phyloP scores from a whole-genome alignment of 2,797 vertebrate species.

The Poecilia gillii region DNA sequence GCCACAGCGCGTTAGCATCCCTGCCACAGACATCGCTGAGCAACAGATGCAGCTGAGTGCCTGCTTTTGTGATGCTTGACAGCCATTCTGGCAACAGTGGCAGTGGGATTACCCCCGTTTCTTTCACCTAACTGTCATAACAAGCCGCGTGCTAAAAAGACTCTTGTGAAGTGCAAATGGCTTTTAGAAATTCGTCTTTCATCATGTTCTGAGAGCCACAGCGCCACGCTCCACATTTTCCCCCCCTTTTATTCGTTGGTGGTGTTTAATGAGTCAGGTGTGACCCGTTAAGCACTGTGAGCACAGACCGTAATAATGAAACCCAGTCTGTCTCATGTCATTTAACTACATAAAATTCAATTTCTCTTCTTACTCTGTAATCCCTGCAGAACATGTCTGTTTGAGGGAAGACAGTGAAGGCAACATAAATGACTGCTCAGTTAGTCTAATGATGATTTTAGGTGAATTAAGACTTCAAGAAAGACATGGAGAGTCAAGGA shows the following conservation, averaged over 20 bases:
- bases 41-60: slow-evolving; percentile 29
- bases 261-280: slow-evolving; percentile 40
- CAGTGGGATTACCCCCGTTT: slow-evolving; percentile 20
- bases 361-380: not conserved
- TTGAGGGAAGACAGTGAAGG: not conserved
- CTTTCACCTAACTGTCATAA: slow-evolving; percentile 26
- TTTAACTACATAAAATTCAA: not conserved
- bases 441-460: not conserved
- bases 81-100: slow-evolving; percentile 1
- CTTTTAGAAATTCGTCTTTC: slow-evolving; percentile 47
- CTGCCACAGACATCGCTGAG: slow-evolving; percentile 39
- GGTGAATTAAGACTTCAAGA: not conserved
- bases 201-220: slow-evolving; percentile 28
- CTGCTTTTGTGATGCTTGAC: slow-evolving; percentile 21
- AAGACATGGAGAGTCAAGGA: not conserved
- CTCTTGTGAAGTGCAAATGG: slow-evolving; percentile 59
- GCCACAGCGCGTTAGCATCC: slow-evolving; percentile 27
- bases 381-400: not conserved
- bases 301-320: slow-evolving; percentile 3
- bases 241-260: not conserved
- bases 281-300: slow-evolving; percentile 2
- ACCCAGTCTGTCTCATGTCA: not conserved
- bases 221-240: not conserved
- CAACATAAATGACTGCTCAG: not conserved
- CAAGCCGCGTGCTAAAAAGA: slow-evolving; percentile 13